Percentiles rank a stretch among this genome's conserved stretches.
Evolutionary conservation across 92 coral and sea anemone genomes (phyloP).

Genomic region (Montipora capitata): DNA sequence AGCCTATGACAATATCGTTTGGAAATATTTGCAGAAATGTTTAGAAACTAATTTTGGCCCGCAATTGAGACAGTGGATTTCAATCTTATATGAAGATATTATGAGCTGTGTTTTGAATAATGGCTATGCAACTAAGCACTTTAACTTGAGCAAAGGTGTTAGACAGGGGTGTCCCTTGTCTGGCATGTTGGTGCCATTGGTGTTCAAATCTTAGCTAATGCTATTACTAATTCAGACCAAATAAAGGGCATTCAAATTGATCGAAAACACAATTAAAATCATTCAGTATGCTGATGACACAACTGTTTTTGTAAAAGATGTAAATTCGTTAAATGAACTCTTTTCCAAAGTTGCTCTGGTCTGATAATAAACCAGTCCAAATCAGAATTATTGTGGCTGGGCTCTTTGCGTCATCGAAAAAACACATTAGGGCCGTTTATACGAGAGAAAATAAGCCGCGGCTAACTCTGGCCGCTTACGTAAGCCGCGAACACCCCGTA

Average conservation of each 20-base stretch:
- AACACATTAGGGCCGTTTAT: too few species aligned
- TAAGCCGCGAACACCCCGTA: too few species aligned
- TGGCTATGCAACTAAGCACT: neutral
- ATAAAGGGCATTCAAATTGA: slow-evolving; percentile 1
- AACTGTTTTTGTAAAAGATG: neutral
- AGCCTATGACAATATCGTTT: neutral
- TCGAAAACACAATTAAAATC: neutral
- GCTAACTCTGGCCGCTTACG: too few species aligned
- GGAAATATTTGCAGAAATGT: neutral
- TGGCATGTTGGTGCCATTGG: neutral
- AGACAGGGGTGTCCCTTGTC: neutral
- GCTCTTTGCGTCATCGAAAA: neutral
- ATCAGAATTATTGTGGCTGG: too few species aligned
- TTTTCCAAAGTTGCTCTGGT: neutral
- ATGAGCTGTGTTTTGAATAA: neutral
- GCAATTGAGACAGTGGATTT: neutral
- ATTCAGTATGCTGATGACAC: slow-evolving; percentile 3
- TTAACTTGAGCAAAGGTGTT: neutral
- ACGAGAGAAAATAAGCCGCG: too few species aligned
- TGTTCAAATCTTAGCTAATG: neutral
- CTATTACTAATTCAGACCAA: neutral
- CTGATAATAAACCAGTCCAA: too few species aligned
- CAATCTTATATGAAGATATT: neutral
- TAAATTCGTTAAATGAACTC: neutral
- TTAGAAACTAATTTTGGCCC: neutral